Conservation (phyloP, 2,113 vertebrate genomes). For the Aplodontia rufa region DNA sequence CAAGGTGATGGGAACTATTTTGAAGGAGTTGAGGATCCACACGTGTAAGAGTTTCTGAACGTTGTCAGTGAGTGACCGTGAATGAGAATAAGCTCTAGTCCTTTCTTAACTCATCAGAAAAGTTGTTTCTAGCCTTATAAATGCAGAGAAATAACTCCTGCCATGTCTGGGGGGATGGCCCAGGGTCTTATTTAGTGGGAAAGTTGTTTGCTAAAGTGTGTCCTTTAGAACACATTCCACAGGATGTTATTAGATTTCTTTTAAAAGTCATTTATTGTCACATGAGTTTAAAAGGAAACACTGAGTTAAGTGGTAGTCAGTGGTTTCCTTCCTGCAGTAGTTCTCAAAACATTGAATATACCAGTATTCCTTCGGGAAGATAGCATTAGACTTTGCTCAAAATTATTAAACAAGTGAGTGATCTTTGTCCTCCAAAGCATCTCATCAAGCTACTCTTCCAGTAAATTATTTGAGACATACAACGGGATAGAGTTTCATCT, state of each 20-base stretch:
- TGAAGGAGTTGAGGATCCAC: not conserved
- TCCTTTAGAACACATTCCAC: not conserved
- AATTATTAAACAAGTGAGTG: not conserved
- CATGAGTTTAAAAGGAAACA: conserved; percentile 13
- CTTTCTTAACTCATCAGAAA: not conserved
- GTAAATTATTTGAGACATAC: conserved; percentile 10
- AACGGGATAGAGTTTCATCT: not conserved
- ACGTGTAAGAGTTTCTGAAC: not conserved
- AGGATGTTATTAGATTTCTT: not conserved
- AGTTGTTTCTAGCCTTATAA: not conserved
- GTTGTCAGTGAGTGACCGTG: not conserved
- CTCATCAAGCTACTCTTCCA: not conserved
- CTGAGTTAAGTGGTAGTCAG: not conserved
- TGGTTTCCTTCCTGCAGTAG: not conserved
- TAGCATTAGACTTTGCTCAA: not conserved
- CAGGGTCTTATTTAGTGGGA: not conserved
- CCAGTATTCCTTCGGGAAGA: not conserved
- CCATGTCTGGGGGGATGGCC: not conserved
- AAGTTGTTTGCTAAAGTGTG: not conserved
- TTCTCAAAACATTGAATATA: not conserved
- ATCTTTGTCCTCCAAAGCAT: not conserved
- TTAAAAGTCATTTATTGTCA: not conserved
- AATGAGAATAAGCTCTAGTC: not conserved
- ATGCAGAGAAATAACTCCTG: not conserved
- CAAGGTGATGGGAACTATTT: not conserved